Percentiles rank a stretch among this genome's conserved stretches.
Evolutionary conservation across 1,140 invertebrate species (phyloP).

Genomic region (Caerostris extrusa): DNA sequence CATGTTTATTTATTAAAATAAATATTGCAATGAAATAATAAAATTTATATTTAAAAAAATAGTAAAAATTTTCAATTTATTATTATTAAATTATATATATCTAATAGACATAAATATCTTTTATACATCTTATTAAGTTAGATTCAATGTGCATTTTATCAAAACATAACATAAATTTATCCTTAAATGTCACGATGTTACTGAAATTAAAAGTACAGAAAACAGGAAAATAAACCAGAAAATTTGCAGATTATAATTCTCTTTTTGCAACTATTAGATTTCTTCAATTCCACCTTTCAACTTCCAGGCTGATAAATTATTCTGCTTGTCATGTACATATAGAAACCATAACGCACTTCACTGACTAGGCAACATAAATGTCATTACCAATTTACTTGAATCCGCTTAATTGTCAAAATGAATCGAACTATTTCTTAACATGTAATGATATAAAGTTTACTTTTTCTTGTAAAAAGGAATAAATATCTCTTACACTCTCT

Average conservation of each 20-base stretch:
- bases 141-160: too few relatives aligned
- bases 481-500: not conserved
- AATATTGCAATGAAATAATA: too few relatives aligned
- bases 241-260: not conserved
- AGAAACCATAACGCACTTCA: not conserved
- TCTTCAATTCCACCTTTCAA: not conserved
- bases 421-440: not conserved
- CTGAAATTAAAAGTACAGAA: too few relatives aligned
- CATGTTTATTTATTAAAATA: too few relatives aligned
- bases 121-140: too few relatives aligned
- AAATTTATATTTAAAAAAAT: too few relatives aligned
- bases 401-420: slow-evolving; percentile 22
- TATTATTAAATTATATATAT: too few relatives aligned
- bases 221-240: too few relatives aligned
- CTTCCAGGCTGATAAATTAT: not conserved
- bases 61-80: too few relatives aligned
- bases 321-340: not conserved
- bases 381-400: slow-evolving; percentile 12
- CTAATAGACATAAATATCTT: too few relatives aligned
- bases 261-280: not conserved
- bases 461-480: not conserved
- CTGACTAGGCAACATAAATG: slow-evolving; percentile 19
- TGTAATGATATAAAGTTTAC: not conserved
- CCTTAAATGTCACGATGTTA: too few relatives aligned
- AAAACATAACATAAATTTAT: too few relatives aligned